Percentiles rank a stretch among this genome's conserved stretches.
phyloP scores from a whole-genome alignment of 1,140 invertebrate species.

The Phymastichus coffea region DNA sequence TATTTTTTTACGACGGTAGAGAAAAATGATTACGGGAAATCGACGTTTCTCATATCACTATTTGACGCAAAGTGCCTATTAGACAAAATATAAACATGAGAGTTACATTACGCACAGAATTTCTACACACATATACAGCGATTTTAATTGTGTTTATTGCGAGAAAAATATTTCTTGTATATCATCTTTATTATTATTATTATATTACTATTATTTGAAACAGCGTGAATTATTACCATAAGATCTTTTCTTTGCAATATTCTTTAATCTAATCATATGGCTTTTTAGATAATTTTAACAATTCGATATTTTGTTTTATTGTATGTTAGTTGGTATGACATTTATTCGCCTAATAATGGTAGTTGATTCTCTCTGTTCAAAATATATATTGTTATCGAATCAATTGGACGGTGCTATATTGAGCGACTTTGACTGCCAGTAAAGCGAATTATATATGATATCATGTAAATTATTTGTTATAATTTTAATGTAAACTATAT shows the following conservation, averaged over 20 bases:
- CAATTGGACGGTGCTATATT: constrained; percentile 35
- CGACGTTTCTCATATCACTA: constrained; percentile 5
- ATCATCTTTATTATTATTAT: neutral
- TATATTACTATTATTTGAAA: no score
- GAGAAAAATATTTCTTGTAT: neutral
- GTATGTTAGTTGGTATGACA: constrained; percentile 6
- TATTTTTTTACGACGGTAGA: constrained; percentile 25
- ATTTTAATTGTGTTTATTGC: neutral
- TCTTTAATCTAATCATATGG: constrained; percentile 10
- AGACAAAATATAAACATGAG: constrained; percentile 4
- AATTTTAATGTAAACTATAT: constrained; percentile 41
- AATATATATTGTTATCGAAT: constrained; percentile 33
- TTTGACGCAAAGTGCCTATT: constrained; percentile 23
- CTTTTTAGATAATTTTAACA: constrained; percentile 19
- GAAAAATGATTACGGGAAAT: constrained; percentile 5
- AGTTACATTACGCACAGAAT: constrained; percentile 9
- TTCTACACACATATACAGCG: neutral
- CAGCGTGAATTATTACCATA: neutral
- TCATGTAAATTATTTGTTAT: constrained; percentile 50
- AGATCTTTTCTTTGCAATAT: neutral
- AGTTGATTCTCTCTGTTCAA: constrained; percentile 24
- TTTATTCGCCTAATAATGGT: constrained; percentile 4
- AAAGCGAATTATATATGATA: constrained; percentile 27
- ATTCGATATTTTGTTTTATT: constrained; percentile 17
- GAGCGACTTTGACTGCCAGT: constrained; percentile 33